A percentile compares a stretch with the other conserved stretches of the same genome.
phyloP scores from a whole-genome alignment of 2,888 invertebrate genomes.

The Coleophora deauratella region DNA sequence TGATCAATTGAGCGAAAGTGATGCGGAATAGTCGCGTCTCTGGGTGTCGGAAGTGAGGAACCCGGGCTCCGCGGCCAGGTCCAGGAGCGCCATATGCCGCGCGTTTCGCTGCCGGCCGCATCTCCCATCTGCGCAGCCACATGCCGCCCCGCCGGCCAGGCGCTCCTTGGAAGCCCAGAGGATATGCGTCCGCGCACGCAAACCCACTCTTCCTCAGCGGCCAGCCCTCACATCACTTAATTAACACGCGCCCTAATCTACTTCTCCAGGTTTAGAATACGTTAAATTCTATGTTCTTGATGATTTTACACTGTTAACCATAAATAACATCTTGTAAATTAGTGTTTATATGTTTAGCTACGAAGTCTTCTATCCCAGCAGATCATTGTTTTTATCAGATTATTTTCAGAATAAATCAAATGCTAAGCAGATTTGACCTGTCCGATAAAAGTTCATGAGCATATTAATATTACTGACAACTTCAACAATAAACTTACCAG shows the following conservation, averaged over 20 bases:
- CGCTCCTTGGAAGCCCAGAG: constrained; percentile 18
- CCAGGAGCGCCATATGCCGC: constrained; percentile 43
- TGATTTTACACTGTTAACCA: too few species aligned
- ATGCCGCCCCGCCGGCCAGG: constrained; percentile 22
- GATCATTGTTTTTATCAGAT: constrained; percentile 44
- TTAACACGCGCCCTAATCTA: background rate
- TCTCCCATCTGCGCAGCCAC: constrained; percentile 35
- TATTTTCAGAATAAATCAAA: constrained; percentile 50
- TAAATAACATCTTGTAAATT: too few species aligned
- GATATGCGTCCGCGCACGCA: constrained; percentile 19
- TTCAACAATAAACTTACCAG: constrained; percentile 61
- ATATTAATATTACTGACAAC: constrained; percentile 69
- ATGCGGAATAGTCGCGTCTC: constrained; percentile 48
- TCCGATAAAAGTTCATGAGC: constrained; percentile 59
- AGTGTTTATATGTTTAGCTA: too few species aligned
- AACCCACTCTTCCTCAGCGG: too few species aligned
- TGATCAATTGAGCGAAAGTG: constrained; percentile 67
- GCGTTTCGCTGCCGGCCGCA: constrained; percentile 29
- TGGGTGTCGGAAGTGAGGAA: constrained; percentile 49
- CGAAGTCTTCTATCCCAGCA: too few species aligned
- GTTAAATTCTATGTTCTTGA: too few species aligned
- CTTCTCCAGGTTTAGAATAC: too few species aligned
- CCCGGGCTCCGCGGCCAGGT: background rate
- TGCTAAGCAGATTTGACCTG: constrained; percentile 52
- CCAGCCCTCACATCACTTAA: too few species aligned